Evolutionary conservation across 2,113 vertebrate species (phyloP).

Genomic region (Ameiurus melas): DNA sequence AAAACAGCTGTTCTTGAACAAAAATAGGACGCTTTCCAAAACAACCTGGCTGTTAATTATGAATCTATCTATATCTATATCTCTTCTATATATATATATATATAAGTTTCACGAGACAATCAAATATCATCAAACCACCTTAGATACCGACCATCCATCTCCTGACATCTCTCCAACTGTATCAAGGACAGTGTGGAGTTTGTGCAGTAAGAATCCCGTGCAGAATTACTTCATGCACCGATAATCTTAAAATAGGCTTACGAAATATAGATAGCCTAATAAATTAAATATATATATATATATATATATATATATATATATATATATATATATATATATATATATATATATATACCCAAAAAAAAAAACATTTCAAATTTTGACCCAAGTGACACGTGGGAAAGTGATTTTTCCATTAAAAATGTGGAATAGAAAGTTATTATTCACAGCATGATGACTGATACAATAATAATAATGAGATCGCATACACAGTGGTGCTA

Average conservation of each 20-base stretch:
- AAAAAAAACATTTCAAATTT: not conserved
- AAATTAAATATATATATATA: not conserved
- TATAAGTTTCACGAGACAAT: constrained; percentile 15
- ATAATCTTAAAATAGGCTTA: not conserved
- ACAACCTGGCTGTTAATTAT: constrained; percentile 38
- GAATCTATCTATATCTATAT: no score
- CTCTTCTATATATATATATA: no score
- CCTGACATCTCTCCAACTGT: constrained; percentile 3
- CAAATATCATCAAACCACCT: constrained; percentile 11
- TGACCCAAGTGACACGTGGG: not conserved
- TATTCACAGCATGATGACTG: not conserved
- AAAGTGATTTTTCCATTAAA: not conserved
- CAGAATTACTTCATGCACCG: not conserved
- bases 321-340: no score
- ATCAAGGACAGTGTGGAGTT: not conserved
- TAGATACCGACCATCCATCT: not conserved
- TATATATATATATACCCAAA: no score
- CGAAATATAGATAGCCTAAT: not conserved
- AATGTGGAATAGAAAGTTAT: not conserved
- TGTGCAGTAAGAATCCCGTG: not conserved
- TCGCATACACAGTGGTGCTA: not conserved
- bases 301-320: no score
- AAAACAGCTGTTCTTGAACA: constrained; percentile 53
- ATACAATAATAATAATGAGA: not conserved
- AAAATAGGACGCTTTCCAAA: constrained; percentile 35